Evolutionary conservation across 2,888 invertebrate genomes (phyloP), one percentile per base, ranked within the genome.

Genomic region (Sarcophaga rosellei): DNA sequence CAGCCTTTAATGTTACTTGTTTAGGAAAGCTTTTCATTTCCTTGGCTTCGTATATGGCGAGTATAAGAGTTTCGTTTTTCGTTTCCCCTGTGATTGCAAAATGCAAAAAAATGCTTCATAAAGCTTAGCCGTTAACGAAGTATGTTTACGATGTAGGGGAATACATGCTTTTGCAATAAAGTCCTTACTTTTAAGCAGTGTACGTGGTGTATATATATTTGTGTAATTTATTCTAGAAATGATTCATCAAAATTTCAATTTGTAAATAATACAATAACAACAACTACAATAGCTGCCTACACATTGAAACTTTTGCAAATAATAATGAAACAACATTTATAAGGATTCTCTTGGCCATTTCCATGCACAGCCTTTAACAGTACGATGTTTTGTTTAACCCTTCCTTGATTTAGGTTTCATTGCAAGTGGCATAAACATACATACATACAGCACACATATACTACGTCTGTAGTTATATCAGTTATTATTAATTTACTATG

Each of bases 201-300:
- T 59, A 21, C 35, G 35, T 53, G 53, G 53, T 17, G 53, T 53
- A 17, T 2, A 15, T 53, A 15, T 12, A 17, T 47, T 15, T 17
- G 59, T 47, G 47, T 47, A 72, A 76, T 76, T 63, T 70, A 12
- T 77, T 74, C 44, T 3, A 73, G 63, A 81, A 47, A 70, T 81
- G 81, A 86, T 70, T 86, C 84, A 86, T 84, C 81, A 69, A 81
- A 70, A 63, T 63, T 81, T 81, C 35, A 65, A 63, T 72, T 82
- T 57, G 77, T 57, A 76, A 68, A 78, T 63, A 74, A 74, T 66
- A 74, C 45, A 69, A 65, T 20, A 61, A 35, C 44, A 76, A 81
- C 17, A 44, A 12, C n/a, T 10, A 25, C 53, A 53, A 1, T 10
- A 35, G 35, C 35, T 35, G 35, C 35, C 35, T 35, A 35, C 35